Conservation (phyloP, 2,797 vertebrate species). For the Gymnothorax javanicus region DNA sequence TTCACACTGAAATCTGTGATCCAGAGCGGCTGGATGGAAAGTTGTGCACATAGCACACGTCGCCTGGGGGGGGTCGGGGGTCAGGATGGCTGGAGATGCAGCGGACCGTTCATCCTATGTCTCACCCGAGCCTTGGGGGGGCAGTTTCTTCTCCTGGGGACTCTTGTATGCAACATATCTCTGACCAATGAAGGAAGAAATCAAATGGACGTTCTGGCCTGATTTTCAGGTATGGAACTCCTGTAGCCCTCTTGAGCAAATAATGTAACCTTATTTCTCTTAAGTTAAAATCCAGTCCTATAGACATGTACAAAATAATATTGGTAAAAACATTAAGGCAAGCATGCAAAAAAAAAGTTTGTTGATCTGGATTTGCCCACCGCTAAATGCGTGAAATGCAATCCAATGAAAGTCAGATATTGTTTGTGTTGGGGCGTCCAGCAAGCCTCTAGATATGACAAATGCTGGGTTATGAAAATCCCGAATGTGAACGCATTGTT, state of each 20-base stretch:
- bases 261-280: too few species aligned
- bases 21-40: conserved; percentile 61
- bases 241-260: not conserved
- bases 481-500: not conserved
- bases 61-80: conserved; percentile 53
- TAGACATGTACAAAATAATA: not conserved
- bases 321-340: not conserved
- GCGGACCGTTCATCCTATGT: conserved; percentile 58
- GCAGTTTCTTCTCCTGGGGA: conserved; percentile 46
- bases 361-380: not conserved
- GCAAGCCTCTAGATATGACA: not conserved
- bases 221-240: not conserved
- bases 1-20: conserved; percentile 61
- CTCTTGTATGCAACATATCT: not conserved
- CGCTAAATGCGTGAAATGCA: conserved; percentile 1
- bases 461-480: not conserved
- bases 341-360: not conserved
- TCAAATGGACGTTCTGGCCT: not conserved
- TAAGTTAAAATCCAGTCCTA: not conserved
- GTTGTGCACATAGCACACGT: conserved; percentile 64
- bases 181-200: not conserved
- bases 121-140: conserved; percentile 55
- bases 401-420: not conserved
- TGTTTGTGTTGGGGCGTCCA: not conserved
- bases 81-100: conserved; percentile 59